Conservation (phyloP, 2,113 vertebrate species). For the Limanda limanda region DNA sequence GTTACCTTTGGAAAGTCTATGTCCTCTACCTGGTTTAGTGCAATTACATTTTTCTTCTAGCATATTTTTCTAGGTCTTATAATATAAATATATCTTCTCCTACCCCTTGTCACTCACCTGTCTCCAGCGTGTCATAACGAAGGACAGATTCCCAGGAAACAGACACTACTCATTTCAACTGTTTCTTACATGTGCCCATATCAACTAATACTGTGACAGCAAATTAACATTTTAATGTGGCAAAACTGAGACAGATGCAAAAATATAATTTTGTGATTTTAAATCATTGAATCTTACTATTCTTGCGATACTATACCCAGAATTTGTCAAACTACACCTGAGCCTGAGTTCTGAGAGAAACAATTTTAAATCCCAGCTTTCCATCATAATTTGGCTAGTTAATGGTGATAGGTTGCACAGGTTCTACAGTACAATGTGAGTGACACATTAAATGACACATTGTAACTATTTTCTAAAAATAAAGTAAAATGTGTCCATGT, state of each 20-base stretch:
- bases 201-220: neutral
- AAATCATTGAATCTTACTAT: neutral
- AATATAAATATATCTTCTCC: neutral
- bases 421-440: neutral
- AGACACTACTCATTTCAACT: neutral
- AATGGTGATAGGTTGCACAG: neutral
- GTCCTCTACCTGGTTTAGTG: too few species aligned
- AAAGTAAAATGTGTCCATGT: neutral
- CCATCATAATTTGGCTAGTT: too few species aligned
- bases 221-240: slow-evolving; percentile 1
- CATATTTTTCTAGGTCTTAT: too few species aligned
- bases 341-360: neutral
- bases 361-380: neutral
- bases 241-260: neutral
- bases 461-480: neutral
- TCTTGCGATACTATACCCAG: neutral
- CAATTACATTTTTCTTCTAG: too few species aligned
- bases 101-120: neutral
- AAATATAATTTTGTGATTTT: slow-evolving; percentile 8
- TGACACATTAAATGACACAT: neutral
- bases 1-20: too few species aligned
- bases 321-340: neutral
- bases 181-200: neutral
- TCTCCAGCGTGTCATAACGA: neutral
- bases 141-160: neutral